Evolutionary conservation across 2,113 vertebrate genomes (phyloP).

Genomic region (Taurulus bubalis): DNA sequence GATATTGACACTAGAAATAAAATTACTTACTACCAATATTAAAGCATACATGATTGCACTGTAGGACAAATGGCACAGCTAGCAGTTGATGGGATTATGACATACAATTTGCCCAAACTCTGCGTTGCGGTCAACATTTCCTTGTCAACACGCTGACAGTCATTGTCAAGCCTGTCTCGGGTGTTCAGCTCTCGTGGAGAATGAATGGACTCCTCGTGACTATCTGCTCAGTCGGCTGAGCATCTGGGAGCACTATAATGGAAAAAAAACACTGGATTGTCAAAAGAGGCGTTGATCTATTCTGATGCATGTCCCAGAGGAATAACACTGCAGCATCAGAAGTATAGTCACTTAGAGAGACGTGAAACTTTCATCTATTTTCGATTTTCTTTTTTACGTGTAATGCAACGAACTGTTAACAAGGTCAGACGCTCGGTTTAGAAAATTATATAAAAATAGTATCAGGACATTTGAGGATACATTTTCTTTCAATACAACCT

Average conservation of each 20-base stretch:
- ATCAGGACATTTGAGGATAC: slow-evolving; percentile 15
- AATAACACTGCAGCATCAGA: slow-evolving; percentile 32
- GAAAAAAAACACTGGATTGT: slow-evolving; percentile 28
- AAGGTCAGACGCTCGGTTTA: slow-evolving; percentile 32
- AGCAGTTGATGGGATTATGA: slow-evolving; percentile 38
- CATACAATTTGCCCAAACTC: slow-evolving; percentile 48
- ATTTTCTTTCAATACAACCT: slow-evolving; percentile 9
- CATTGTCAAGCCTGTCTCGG: slow-evolving; percentile 48
- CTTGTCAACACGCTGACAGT: slow-evolving; percentile 35
- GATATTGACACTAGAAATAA: slow-evolving; percentile 12
- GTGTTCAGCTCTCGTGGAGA: slow-evolving; percentile 46
- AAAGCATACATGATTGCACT: slow-evolving; percentile 4
- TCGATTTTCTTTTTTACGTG: background rate
- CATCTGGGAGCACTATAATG: slow-evolving; percentile 21
- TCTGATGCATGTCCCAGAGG: slow-evolving; percentile 53
- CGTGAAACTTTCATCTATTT: slow-evolving; percentile 56
- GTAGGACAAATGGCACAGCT: slow-evolving; percentile 23
- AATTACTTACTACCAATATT: background rate
- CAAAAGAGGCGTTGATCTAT: slow-evolving; percentile 63
- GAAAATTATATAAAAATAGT: slow-evolving; percentile 52
- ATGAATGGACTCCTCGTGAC: slow-evolving; percentile 52
- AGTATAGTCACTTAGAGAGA: slow-evolving; percentile 26
- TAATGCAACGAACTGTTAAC: slow-evolving; percentile 9
- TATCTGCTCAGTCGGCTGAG: slow-evolving; percentile 51
- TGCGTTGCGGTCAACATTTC: slow-evolving; percentile 29